A percentile compares a stretch with the other conserved stretches of the same genome.
Conservation (phyloP, 2,113 vertebrate genomes). For the Ramphastos sulfuratus region DNA sequence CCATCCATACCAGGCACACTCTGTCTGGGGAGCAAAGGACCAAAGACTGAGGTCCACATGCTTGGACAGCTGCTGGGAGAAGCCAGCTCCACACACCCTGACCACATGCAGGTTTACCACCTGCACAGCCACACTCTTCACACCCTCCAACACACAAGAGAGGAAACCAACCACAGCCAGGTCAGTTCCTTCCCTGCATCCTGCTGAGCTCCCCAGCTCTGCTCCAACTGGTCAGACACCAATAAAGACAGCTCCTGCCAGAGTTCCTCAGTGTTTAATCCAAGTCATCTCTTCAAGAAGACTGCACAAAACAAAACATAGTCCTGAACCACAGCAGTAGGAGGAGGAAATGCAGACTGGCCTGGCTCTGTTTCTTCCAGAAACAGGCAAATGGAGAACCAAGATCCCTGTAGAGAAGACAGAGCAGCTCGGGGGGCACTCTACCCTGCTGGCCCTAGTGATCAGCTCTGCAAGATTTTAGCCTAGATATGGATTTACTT, state of each 20-base stretch:
- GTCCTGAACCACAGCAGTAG: rapidly evolving
- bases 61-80: background rate
- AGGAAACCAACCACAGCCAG: rapidly evolving
- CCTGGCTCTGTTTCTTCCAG: background rate
- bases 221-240: background rate
- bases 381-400: background rate
- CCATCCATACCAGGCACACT: rapidly evolving
- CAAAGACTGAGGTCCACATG: rapidly evolving
- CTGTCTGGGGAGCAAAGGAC: background rate
- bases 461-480: background rate
- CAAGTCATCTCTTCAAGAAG: background rate
- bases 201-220: background rate
- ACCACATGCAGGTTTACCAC: background rate
- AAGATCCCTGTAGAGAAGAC: background rate
- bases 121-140: background rate
- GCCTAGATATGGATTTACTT: background rate
- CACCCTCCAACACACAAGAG: background rate
- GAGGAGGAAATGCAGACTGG: background rate
- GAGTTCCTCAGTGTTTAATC: slow-evolving; percentile 11
- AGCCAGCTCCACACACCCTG: background rate
- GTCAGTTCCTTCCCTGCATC: background rate
- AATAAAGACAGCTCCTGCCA: background rate
- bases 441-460: background rate
- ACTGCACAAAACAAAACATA: background rate
- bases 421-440: background rate